phyloP scores from a whole-genome alignment of 2,113 vertebrate species.

The Psephotus haematonotus region DNA sequence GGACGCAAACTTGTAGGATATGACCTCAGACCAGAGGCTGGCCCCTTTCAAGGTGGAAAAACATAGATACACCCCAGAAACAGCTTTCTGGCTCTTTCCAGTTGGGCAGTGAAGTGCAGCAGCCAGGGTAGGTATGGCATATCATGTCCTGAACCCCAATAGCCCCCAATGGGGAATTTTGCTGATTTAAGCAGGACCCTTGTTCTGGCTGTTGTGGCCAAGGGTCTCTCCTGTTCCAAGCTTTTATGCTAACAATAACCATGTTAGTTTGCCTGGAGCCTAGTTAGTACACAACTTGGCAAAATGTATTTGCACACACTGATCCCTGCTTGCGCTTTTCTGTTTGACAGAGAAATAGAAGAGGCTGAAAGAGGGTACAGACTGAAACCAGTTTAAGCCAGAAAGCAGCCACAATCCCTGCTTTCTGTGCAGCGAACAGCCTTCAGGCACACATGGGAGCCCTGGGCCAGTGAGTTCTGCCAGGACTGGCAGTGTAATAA shows the following conservation, averaged over 20 bases:
- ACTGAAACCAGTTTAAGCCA: background rate
- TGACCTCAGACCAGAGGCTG: background rate
- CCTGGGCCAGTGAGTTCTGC: rapidly evolving
- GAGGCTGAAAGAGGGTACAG: background rate
- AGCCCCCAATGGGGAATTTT: rapidly evolving
- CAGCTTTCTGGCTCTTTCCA: background rate
- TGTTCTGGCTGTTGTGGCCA: background rate
- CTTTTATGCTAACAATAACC: background rate
- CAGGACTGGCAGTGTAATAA: rapidly evolving
- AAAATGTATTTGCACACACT: background rate
- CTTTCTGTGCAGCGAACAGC: no score
- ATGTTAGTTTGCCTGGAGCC: background rate
- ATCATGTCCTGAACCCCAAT: rapidly evolving
- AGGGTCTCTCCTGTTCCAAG: background rate
- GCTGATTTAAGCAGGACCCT: background rate
- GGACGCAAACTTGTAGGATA: background rate
- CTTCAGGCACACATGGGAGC: background rate
- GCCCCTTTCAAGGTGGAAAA: background rate
- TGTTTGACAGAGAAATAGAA: background rate
- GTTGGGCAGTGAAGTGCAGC: background rate
- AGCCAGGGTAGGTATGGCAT: background rate
- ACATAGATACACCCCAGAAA: background rate
- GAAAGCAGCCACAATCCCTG: rapidly evolving
- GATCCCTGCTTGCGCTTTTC: background rate
- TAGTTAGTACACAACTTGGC: background rate